Conservation (phyloP, 2,888 invertebrate genomes). For the Baronia brevicornis region DNA sequence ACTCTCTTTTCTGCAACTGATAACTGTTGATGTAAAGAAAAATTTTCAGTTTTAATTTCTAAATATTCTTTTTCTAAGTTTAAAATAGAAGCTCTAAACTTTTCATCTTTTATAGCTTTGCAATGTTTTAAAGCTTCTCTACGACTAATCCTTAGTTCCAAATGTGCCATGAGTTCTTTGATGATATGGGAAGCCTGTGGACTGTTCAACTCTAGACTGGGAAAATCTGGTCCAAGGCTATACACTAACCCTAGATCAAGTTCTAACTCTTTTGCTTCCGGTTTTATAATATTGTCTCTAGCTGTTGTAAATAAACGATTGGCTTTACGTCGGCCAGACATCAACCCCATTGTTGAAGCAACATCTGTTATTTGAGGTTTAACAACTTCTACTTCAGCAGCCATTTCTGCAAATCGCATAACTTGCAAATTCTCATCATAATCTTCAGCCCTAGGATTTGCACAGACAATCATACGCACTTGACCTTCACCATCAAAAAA, state of each 20-base stretch:
- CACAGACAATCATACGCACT: slow-evolving; percentile 97
- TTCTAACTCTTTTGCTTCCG: slow-evolving; percentile 70
- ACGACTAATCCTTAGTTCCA: slow-evolving; percentile 80
- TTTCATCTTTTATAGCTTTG: slow-evolving; percentile 78
- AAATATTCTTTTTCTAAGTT: slow-evolving; percentile 83
- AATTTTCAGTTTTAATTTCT: slow-evolving; percentile 79
- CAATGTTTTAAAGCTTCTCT: slow-evolving; percentile 79
- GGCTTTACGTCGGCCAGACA: slow-evolving; percentile 86
- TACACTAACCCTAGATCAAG: slow-evolving; percentile 81
- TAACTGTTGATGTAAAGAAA: slow-evolving; percentile 78
- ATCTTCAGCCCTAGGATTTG: slow-evolving; percentile 94
- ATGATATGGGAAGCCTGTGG: slow-evolving; percentile 80
- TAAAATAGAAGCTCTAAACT: slow-evolving; percentile 78
- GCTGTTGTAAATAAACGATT: slow-evolving; percentile 79
- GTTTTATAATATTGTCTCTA: slow-evolving; percentile 63
- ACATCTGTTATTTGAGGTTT: slow-evolving; percentile 78
- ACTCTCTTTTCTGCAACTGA: slow-evolving; percentile 81
- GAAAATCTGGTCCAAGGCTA: slow-evolving; percentile 84
- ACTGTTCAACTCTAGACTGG: slow-evolving; percentile 80
- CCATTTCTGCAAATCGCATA: slow-evolving; percentile 97
- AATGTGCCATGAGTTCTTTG: slow-evolving; percentile 79
- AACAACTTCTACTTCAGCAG: slow-evolving; percentile 93
- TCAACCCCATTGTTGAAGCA: slow-evolving; percentile 77
- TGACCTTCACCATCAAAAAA: slow-evolving; percentile 98
- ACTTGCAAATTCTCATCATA: slow-evolving; percentile 98